Conservation (phyloP, 1,140 invertebrate genomes). For the Vanessa tameamea region DNA sequence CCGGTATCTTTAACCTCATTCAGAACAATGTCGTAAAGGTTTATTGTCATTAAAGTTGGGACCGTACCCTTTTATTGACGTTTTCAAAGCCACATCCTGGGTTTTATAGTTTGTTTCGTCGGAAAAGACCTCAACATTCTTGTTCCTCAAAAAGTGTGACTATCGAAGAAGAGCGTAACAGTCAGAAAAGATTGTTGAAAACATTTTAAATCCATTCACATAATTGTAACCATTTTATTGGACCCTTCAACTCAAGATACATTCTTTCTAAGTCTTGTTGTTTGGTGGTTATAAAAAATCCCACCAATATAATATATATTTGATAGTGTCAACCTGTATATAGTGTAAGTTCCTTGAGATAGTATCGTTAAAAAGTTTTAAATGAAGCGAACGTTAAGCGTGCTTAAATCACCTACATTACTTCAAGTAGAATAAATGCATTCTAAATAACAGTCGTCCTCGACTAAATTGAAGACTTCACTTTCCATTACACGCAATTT, state of each 20-base stretch:
- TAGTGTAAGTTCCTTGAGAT: background rate
- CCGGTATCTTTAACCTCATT: conserved; percentile 50
- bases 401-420: conserved; percentile 26
- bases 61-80: conserved; percentile 53
- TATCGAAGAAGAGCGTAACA: too few species aligned
- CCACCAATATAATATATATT: too few species aligned
- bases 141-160: too few species aligned
- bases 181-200: too few species aligned
- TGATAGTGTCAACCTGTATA: background rate
- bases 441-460: conserved; percentile 31
- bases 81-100: conserved; percentile 43
- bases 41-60: conserved; percentile 56
- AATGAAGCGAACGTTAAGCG: background rate
- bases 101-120: conserved; percentile 39
- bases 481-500: conserved; percentile 38
- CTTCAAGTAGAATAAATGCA: conserved; percentile 35
- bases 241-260: too few species aligned
- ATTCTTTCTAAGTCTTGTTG: too few species aligned
- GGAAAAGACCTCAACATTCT: too few species aligned
- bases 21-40: conserved; percentile 48
- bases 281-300: too few species aligned
- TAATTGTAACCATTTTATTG: too few species aligned
- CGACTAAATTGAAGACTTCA: conserved; percentile 34
- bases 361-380: background rate
- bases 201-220: too few species aligned